Conservation (phyloP, 2,888 invertebrate genomes). For the Napeogenes inachia region DNA sequence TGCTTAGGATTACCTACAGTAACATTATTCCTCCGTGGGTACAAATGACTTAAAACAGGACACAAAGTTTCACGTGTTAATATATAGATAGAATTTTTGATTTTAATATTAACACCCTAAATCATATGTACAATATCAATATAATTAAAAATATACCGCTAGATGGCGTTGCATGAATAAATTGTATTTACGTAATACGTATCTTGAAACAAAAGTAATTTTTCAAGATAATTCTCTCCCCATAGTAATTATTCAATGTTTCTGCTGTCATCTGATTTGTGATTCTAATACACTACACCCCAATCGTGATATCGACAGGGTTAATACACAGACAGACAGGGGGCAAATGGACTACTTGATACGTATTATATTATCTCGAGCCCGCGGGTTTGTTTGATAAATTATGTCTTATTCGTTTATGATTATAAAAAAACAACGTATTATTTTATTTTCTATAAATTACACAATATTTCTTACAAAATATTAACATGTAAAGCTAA, state of each 20-base stretch:
- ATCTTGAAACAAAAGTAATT: slow-evolving; percentile 12
- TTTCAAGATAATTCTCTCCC: slow-evolving; percentile 10
- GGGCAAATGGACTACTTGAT: slow-evolving; percentile 26
- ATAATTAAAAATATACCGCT: neutral
- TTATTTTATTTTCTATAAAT: too few species aligned
- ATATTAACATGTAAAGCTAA: too few species aligned
- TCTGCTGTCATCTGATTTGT: slow-evolving; percentile 37
- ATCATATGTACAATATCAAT: too few species aligned
- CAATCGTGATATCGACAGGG: slow-evolving; percentile 44
- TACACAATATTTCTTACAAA: too few species aligned
- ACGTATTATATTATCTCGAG: slow-evolving; percentile 21
- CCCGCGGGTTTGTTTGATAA: slow-evolving; percentile 15
- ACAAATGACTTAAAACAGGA: too few species aligned
- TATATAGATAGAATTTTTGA: too few species aligned
- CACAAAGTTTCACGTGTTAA: too few species aligned
- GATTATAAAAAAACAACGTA: neutral
- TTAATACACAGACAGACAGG: slow-evolving; percentile 47
- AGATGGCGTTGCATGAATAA: neutral
- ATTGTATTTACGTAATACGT: neutral
- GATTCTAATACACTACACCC: slow-evolving; percentile 41
- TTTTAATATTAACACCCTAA: too few species aligned
- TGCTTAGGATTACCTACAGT: too few species aligned
- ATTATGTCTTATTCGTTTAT: slow-evolving; percentile 6
- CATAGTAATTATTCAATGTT: slow-evolving; percentile 21
- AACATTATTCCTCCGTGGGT: too few species aligned